Evolutionary conservation across 1,140 invertebrate species (phyloP), one percentile per base, ranked within the genome.

Genomic region (Brachionus sp.): DNA sequence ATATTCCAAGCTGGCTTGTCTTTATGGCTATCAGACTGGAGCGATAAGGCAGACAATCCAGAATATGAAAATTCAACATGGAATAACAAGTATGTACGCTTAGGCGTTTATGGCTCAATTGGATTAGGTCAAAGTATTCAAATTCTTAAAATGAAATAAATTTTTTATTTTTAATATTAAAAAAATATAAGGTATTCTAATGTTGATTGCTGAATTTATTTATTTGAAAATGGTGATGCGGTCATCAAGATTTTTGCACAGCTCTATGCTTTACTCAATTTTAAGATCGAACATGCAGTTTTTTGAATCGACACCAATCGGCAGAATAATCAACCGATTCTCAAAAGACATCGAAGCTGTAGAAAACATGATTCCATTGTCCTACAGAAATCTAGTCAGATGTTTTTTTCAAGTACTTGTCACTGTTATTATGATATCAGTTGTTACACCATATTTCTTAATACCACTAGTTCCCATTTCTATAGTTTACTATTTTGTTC

Each of bases 261-360:
- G 25, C 16, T 33, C 19, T 44, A 35, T 83, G 68, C 53, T 75
- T 19, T 46, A 29, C 64, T 77, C 84, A n/a, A 77, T 91, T 97
- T 86, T 89, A 97, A 86, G 92, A 92, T 86, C 91, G 92, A 90
- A 90, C 0, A 87, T 92, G 86, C 83, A 85, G 0, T 93, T 93
- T 91, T 96, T 93, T 91, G 90, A 94, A 86, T 90, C 90, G 5
- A 95, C 94, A 87, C 93, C 94, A 23, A 88, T 92, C 83, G 95
- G 94, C 6, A 90, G 92, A 83, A 92, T 94, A 42, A 87, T 95
- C 46, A 94, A 95, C 87, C 90, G 94, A 77, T 94, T 90, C 84
- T 86, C 88, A 2, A 88, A 89, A 84, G 91, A 91, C 84, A 87
- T 91, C 86, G 89, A 89, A 13, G 88, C 88, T 3, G 85, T 90